Evolutionary conservation across 2,113 vertebrate species (phyloP), one percentile per base, ranked within the genome.

Genomic region (Maylandia zebra): DNA sequence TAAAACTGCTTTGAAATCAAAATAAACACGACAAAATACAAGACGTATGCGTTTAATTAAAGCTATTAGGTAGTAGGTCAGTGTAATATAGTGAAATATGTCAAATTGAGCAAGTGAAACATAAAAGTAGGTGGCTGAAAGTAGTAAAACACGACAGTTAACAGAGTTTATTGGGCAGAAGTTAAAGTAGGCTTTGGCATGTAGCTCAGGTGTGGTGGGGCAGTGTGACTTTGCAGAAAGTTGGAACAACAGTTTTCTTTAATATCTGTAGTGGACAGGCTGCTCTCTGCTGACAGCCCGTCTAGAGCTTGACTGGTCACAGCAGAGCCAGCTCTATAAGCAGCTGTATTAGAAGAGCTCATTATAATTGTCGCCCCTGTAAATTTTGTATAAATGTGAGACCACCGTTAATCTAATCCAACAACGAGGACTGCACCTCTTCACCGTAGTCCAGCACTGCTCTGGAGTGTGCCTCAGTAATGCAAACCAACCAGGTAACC

Each of bases 21-120:
- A 22, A 69, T 69, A 69, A 71, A 71, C 66, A 43, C n/a, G 12
- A 43, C 13, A 24, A 71, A 10, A 14, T 71, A 41, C 7, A 22
- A 16, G 22, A 16, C 13, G 12, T 43, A 24, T 71, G 36, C 0
- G 0, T 43, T 71, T 71, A 43, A 71, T 5, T 71, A 71, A 43
- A 71, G 22, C 22, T 66, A 38, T 6, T 19, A 66, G 13, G 4
- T 43, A 16, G 36, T 0, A 24, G 38, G 1, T 10, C 8, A 43
- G 38, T 16, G 9, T 24, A 16, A 24, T 24, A 24, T 14, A 71
- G n/a, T 14, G n/a, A 2, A 43, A 43, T 43, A 24, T 43, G 12
- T 71, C n/a, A 24, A 24, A 71, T 0, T 43, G 10, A 6, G 7
- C 66, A 71, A 43, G 36, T 38, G 19, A 41, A 43, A 10, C 12